phyloP scores from a whole-genome alignment of 2,797 vertebrate species.

The Micrastur ruficollis region DNA sequence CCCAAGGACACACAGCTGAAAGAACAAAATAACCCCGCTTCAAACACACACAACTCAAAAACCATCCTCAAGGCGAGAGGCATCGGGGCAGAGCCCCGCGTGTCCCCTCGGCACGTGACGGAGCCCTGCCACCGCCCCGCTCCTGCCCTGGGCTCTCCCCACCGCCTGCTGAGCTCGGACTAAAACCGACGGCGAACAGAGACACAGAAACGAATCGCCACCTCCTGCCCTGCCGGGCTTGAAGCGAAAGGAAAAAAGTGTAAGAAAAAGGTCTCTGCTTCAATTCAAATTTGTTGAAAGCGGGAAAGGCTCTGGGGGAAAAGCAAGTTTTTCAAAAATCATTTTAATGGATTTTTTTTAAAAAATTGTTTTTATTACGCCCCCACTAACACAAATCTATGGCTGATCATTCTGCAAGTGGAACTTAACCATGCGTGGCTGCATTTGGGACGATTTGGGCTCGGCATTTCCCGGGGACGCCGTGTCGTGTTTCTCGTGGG shows the following conservation, averaged over 20 bases:
- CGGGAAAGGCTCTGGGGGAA: neutral
- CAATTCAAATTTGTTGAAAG: neutral
- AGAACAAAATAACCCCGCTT: neutral
- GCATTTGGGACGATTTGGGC: neutral
- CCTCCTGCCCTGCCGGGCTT: neutral
- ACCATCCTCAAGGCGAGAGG: rapidly evolving
- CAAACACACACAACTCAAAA: neutral
- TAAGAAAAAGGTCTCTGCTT: neutral
- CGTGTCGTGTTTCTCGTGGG: rapidly evolving
- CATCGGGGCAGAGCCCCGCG: rapidly evolving
- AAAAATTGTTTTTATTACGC: neutral
- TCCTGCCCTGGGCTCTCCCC: neutral
- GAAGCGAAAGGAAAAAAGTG: rapidly evolving
- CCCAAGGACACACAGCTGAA: neutral
- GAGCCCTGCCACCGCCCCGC: neutral
- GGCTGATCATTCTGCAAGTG: neutral
- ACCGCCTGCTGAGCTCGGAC: neutral
- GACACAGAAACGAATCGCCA: neutral
- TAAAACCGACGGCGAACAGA: neutral
- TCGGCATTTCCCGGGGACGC: rapidly evolving
- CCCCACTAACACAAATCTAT: neutral
- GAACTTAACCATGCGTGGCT: rapidly evolving
- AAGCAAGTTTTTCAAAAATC: neutral
- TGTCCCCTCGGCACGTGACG: neutral
- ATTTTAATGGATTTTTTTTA: neutral